Conservation (phyloP, 1,140 invertebrate genomes). For the Anoplolepis gracilipes region DNA sequence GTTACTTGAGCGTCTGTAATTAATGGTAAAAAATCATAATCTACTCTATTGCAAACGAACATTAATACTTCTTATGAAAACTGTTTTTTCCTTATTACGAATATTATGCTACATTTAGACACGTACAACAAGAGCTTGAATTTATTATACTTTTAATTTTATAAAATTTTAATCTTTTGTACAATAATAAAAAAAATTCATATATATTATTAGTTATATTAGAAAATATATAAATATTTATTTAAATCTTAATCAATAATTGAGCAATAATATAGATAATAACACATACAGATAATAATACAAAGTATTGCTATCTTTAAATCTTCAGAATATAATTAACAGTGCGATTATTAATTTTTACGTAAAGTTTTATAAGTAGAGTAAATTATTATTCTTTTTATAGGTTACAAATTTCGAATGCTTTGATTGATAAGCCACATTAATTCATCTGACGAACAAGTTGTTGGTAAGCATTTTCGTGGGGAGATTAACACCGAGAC, state of each 20-base stretch:
- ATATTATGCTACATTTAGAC: not conserved
- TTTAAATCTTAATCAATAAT: no score
- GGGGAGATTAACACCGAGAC: not conserved
- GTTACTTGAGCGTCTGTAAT: slow-evolving; percentile 26
- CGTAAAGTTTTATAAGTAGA: no score
- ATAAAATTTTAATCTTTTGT: no score
- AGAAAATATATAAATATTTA: no score
- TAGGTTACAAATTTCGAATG: not conserved
- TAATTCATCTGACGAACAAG: not conserved
- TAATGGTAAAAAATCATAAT: slow-evolving; percentile 34
- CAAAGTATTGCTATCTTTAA: no score
- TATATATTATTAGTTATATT: no score
- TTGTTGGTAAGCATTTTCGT: not conserved
- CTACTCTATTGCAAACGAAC: not conserved
- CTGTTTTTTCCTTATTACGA: not conserved
- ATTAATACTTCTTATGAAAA: slow-evolving; percentile 19
- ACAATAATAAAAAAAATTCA: no score
- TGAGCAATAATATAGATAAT: no score
- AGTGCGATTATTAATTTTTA: no score
- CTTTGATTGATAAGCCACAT: not conserved
- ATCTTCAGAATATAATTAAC: no score
- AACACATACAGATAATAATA: no score
- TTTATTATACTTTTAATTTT: no score
- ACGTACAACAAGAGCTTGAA: not conserved
- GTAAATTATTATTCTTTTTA: not conserved